Conservation (phyloP, 2,113 vertebrate genomes). For the Rallus limicola region DNA sequence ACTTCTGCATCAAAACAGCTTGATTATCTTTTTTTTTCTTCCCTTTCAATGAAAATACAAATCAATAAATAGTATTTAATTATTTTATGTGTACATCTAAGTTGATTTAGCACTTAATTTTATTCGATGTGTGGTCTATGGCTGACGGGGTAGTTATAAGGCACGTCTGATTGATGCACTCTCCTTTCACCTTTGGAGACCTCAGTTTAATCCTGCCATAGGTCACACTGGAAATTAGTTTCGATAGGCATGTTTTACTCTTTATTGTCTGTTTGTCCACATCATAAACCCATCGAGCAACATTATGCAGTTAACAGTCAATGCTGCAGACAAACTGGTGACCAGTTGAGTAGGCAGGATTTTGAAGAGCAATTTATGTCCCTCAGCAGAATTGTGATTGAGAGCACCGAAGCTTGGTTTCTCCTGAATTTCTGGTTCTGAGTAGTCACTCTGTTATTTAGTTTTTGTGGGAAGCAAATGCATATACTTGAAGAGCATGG, state of each 20-base stretch:
- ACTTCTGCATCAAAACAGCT: background rate
- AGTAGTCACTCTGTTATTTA: background rate
- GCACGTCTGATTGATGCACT: background rate
- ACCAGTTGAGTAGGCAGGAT: background rate
- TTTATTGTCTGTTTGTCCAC: background rate
- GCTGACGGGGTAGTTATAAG: background rate
- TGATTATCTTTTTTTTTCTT: background rate
- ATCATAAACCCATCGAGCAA: background rate
- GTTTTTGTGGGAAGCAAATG: background rate
- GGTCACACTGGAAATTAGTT: constrained; percentile 21
- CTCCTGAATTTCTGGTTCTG: background rate
- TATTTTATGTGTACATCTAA: background rate
- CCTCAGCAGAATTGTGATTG: background rate
- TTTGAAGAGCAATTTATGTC: background rate
- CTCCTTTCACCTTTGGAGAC: constrained; percentile 3
- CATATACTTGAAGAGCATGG: background rate
- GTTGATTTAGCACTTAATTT: constrained; percentile 4
- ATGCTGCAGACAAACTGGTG: background rate
- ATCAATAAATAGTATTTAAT: background rate
- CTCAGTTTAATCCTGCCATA: background rate
- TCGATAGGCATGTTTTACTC: background rate
- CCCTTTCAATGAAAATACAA: background rate
- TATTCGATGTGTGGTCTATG: background rate
- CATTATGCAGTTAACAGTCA: background rate
- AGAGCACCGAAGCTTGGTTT: background rate